phyloP scores from a whole-genome alignment of 2,113 vertebrate genomes.

The Alectura lathami region DNA sequence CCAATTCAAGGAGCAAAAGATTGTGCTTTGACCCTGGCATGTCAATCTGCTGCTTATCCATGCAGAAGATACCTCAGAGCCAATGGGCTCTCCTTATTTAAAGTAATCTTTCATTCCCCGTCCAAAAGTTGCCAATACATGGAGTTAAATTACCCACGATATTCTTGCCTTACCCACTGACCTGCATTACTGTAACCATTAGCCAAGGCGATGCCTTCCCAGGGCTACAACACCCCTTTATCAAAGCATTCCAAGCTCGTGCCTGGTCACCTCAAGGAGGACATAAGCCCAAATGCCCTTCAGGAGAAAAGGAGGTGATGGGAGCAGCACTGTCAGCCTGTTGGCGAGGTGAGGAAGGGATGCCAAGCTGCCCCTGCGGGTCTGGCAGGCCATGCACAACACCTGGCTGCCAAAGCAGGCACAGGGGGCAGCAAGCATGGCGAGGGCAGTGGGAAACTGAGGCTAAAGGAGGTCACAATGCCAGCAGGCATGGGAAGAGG shows the following conservation, averaged over 20 bases:
- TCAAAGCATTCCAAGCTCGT: background rate
- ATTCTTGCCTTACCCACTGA: conserved; percentile 23
- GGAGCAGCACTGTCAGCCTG: background rate
- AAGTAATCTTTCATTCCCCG: background rate
- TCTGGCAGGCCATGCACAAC: background rate
- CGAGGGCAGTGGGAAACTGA: background rate
- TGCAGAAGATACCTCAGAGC: conserved; percentile 1
- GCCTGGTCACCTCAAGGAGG: background rate
- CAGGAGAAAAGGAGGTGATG: background rate
- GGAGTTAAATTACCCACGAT: background rate
- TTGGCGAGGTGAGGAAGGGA: background rate
- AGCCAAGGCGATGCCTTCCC: conserved; percentile 10
- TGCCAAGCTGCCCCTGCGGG: background rate
- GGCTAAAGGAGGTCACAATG: background rate
- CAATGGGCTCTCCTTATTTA: background rate
- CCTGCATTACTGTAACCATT: conserved; percentile 26
- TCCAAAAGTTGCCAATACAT: background rate
- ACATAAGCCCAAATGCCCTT: background rate
- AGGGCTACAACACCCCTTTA: background rate
- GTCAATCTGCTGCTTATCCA: conserved; percentile 21
- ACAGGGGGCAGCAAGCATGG: background rate
- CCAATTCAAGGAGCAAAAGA: background rate
- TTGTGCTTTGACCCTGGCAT: conserved; percentile 26
- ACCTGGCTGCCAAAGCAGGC: background rate
- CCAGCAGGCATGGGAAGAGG: background rate